Conservation (phyloP, 2,797 vertebrate genomes). For the Ctenopoma kingsleyae region DNA sequence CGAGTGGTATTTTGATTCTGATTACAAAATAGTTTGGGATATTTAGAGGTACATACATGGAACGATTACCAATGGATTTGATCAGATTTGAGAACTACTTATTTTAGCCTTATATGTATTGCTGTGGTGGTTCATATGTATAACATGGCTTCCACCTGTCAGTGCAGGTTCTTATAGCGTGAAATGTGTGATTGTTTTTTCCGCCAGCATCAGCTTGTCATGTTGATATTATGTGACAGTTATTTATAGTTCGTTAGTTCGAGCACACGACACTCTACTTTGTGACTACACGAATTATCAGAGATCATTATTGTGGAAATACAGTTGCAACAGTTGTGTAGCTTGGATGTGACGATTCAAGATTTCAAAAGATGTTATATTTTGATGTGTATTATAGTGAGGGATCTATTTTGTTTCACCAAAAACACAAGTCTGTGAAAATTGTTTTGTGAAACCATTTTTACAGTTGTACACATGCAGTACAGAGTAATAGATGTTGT, state of each 20-base stretch:
- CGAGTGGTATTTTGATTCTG: slow-evolving; percentile 2
- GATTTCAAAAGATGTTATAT: slow-evolving; percentile 74
- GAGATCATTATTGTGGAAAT: slow-evolving; percentile 66
- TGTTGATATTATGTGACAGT: slow-evolving; percentile 46
- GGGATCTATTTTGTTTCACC: slow-evolving; percentile 88
- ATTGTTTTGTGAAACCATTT: slow-evolving; percentile 89
- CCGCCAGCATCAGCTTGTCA: slow-evolving; percentile 17
- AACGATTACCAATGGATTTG: slow-evolving; percentile 16
- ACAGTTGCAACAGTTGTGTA: slow-evolving; percentile 42
- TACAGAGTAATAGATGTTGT: slow-evolving; percentile 71
- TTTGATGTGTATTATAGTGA: slow-evolving; percentile 73
- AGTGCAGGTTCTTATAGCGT: slow-evolving; percentile 30
- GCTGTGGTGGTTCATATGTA: slow-evolving; percentile 21
- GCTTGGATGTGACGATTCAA: slow-evolving; percentile 50
- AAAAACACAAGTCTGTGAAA: slow-evolving; percentile 85
- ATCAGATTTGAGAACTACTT: slow-evolving; percentile 8
- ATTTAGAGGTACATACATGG: background rate
- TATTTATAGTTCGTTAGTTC: slow-evolving; percentile 30
- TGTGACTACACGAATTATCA: slow-evolving; percentile 56
- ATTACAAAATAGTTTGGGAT: slow-evolving; percentile 5
- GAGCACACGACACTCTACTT: slow-evolving; percentile 36
- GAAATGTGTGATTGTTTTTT: slow-evolving; percentile 46
- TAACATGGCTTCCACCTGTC: slow-evolving; percentile 30
- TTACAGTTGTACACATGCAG: slow-evolving; percentile 87
- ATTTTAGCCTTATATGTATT: slow-evolving; percentile 15